Evolutionary conservation across 2,888 invertebrate genomes (phyloP).

Genomic region (Tyria jacobaeae): DNA sequence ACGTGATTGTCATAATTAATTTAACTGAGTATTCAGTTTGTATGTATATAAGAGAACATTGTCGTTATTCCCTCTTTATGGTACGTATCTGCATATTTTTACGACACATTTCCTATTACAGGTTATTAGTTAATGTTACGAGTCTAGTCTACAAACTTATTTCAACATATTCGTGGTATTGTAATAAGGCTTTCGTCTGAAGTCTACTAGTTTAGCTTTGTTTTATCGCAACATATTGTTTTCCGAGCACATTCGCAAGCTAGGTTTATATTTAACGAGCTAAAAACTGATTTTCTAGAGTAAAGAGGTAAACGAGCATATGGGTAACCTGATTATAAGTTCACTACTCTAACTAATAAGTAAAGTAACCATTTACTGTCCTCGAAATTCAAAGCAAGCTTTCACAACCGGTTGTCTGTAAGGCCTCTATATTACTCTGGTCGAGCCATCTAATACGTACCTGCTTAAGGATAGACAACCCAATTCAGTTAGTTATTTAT

Average conservation of each 20-base stretch:
- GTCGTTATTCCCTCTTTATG: conserved; percentile 18
- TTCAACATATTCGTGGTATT: conserved; percentile 1
- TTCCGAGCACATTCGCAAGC: neutral
- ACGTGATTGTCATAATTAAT: conserved; percentile 40
- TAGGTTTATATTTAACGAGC: neutral
- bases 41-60: conserved; percentile 28
- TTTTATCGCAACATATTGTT: conserved; percentile 4
- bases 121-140: neutral
- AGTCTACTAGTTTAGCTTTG: conserved; percentile 1
- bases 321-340: too few relatives aligned
- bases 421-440: too few relatives aligned
- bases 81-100: conserved; percentile 24
- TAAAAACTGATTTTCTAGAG: neutral
- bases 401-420: too few relatives aligned
- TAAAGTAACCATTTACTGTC: too few relatives aligned
- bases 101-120: conserved; percentile 1
- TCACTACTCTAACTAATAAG: too few relatives aligned
- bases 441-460: too few relatives aligned
- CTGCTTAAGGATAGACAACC: too few relatives aligned
- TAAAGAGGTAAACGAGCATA: too few relatives aligned
- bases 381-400: too few relatives aligned
- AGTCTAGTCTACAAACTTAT: neutral
- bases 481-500: too few relatives aligned
- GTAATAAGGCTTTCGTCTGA: neutral
- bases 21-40: conserved; percentile 26